Evolutionary conservation across 2,113 vertebrate genomes (phyloP).

Genomic region (Ciconia maguari): DNA sequence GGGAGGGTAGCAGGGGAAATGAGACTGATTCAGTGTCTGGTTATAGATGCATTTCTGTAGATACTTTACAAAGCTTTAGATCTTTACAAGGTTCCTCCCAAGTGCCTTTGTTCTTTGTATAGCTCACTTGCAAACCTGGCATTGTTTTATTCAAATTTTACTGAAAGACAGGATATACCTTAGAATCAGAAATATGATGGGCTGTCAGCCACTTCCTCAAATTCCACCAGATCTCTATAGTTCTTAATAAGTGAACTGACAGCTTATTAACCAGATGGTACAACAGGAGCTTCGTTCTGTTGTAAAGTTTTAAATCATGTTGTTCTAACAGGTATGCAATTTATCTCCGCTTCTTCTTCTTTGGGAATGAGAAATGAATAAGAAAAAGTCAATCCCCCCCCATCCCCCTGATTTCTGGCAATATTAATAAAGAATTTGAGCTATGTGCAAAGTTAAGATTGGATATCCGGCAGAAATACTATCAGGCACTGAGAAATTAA

Average conservation of each 20-base stretch:
- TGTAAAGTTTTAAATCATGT: slow-evolving; percentile 41
- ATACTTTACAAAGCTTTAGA: slow-evolving; percentile 56
- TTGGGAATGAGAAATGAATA: not conserved
- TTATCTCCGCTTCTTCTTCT: not conserved
- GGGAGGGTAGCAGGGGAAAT: not conserved
- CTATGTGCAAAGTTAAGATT: not conserved
- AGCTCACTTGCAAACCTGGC: slow-evolving; percentile 37
- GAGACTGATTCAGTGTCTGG: slow-evolving; percentile 51
- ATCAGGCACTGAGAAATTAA: not conserved
- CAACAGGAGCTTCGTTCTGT: slow-evolving; percentile 35
- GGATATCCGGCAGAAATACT: not conserved
- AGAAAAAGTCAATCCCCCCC: not conserved
- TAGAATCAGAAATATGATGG: slow-evolving; percentile 50
- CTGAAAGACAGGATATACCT: slow-evolving; percentile 35
- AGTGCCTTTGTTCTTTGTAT: slow-evolving; percentile 41
- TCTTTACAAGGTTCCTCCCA: slow-evolving; percentile 27
- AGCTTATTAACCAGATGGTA: slow-evolving; percentile 44
- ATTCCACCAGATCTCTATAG: slow-evolving; percentile 26
- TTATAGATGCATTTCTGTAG: slow-evolving; percentile 62
- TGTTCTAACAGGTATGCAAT: slow-evolving; percentile 31
- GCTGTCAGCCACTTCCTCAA: not conserved
- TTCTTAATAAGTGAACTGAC: slow-evolving; percentile 58
- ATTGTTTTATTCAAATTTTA: slow-evolving; percentile 54
- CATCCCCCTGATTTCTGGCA: not conserved
- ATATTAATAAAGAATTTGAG: not conserved